Percentiles rank a stretch among this genome's conserved stretches.
phyloP scores from a whole-genome alignment of 2,888 invertebrate genomes.

The Allophyes oxyacanthae region DNA sequence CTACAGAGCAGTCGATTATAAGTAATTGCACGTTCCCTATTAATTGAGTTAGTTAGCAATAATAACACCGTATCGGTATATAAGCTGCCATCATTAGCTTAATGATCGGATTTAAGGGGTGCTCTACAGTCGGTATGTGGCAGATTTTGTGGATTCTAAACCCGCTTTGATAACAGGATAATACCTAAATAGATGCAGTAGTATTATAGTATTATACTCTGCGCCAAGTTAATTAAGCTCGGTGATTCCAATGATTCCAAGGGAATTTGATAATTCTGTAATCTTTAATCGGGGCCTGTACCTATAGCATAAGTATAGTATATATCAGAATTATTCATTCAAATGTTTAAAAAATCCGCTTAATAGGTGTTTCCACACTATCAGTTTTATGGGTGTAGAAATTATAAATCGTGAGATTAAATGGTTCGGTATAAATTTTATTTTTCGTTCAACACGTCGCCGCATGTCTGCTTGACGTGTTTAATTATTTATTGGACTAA shows the following conservation, averaged over 20 bases:
- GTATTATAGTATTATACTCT: slow-evolving; percentile 41
- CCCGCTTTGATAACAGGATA: slow-evolving; percentile 45
- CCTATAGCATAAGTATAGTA: slow-evolving; percentile 18
- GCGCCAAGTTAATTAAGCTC: slow-evolving; percentile 44
- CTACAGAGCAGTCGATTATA: slow-evolving; percentile 41
- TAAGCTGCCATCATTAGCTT: slow-evolving; percentile 75
- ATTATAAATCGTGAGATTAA: slow-evolving; percentile 54
- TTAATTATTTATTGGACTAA: slow-evolving; percentile 69
- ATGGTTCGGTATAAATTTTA: slow-evolving; percentile 49
- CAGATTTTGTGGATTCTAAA: slow-evolving; percentile 55
- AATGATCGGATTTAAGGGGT: slow-evolving; percentile 69
- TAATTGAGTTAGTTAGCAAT: slow-evolving; percentile 78
- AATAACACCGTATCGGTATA: slow-evolving; percentile 75
- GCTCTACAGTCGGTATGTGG: slow-evolving; percentile 52
- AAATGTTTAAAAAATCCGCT: slow-evolving; percentile 49
- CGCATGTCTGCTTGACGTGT: slow-evolving; percentile 59
- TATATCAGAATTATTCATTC: slow-evolving; percentile 47
- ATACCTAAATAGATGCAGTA: slow-evolving; percentile 36
- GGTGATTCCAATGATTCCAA: slow-evolving; percentile 31
- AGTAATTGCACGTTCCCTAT: slow-evolving; percentile 64
- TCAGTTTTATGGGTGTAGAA: slow-evolving; percentile 48
- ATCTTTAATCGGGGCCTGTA: slow-evolving; percentile 45
- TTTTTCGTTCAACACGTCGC: slow-evolving; percentile 61
- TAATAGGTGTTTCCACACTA: slow-evolving; percentile 46
- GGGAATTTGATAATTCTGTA: slow-evolving; percentile 42